These are phyloP conservation scores for Oncorhynchus nerka DNA, from an alignment of 2,113 vertebrate genomes.

Conservation along the genomic window DNA sequence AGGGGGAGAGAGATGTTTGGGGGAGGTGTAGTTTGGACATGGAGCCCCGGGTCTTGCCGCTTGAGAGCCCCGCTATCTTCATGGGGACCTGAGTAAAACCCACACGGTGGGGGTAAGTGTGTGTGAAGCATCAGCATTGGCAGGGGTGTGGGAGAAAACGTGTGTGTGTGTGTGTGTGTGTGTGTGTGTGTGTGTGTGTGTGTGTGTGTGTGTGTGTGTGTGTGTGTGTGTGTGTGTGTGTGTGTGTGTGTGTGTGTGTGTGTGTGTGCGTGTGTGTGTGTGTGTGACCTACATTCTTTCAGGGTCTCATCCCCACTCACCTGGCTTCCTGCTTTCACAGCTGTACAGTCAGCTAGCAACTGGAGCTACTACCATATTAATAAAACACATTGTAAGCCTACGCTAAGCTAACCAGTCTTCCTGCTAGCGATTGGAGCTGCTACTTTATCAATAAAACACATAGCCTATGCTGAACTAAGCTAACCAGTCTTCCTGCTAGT, in stretches of 20 bases:
- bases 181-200: too few species aligned
- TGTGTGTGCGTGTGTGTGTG: neutral
- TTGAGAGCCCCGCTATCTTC: conserved; percentile 80
- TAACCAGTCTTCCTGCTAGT: too few species aligned
- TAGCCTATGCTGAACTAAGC: too few species aligned
- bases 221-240: conserved; percentile 14
- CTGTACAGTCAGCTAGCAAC: too few species aligned
- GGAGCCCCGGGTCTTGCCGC: conserved; percentile 87
- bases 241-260: neutral
- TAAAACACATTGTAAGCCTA: too few species aligned
- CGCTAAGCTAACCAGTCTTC: too few species aligned
- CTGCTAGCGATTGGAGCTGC: too few species aligned
- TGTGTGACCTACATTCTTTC: conserved; percentile 21
- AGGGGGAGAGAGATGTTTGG: conserved; percentile 34
- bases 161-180: neutral
- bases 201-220: neutral
- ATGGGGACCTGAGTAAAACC: conserved; percentile 82
- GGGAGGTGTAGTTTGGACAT: conserved; percentile 78
- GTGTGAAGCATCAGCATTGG: neutral
- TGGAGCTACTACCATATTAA: too few species aligned
- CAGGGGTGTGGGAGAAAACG: neutral
- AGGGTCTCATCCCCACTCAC: neutral
- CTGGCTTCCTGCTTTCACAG: too few species aligned
- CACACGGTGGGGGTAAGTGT: conserved; percentile 1
- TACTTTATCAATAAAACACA: too few species aligned